Base-by-base conservation (phyloP, 2,888 invertebrate genomes). In the Tetragnatha montana region DNA sequence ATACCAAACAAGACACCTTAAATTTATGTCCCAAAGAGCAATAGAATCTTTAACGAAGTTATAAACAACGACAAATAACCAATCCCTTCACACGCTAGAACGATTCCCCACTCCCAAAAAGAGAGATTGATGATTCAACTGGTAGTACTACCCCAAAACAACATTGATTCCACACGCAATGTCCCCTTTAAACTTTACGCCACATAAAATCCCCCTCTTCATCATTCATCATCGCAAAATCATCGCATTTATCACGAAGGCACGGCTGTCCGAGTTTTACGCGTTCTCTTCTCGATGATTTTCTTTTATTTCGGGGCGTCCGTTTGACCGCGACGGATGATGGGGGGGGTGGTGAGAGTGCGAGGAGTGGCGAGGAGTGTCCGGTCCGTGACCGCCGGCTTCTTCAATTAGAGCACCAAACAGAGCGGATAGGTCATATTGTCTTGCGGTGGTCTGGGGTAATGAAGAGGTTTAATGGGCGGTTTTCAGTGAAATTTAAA, bases 251-350 rank as follows among this genome's bases (percentile, higher is more conserved):
- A 12, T 81, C 81, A 69, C 17, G 17, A 60, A 60, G 10, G 60
- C 35, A 82, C 81, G 73, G 71, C 73, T 22, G 50, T 74, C 21
- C 73, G 51, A 35, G 14, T 74, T 35, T 35, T 35, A 51, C 21
- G 12, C 35, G 82, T 71, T 19, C 12, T 60, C 8, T 21, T 51
- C 74, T 51, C 19, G 81, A 81, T 21, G 49, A 51, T 51, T 81
- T 49, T 50, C 74, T 35, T 35, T 35, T 35, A 35, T 35, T 35
- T 35, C 35, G 35, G 35, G 35, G 35, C 10, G 21, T 22, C 14
- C 19, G 60, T 60, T 51, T 51, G 60, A n/a, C 60, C 60, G 22
- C 22, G 60, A 14, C 49, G 19, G 8, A 75, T n/a, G n/a, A 19
- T 51, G 17, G 78, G 60, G 78, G 22, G 50, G 19, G 51, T 51